These are phyloP conservation scores for Cephalopholis sonnerati DNA, from an alignment of 2,113 vertebrate genomes.

Conservation along the genomic window DNA sequence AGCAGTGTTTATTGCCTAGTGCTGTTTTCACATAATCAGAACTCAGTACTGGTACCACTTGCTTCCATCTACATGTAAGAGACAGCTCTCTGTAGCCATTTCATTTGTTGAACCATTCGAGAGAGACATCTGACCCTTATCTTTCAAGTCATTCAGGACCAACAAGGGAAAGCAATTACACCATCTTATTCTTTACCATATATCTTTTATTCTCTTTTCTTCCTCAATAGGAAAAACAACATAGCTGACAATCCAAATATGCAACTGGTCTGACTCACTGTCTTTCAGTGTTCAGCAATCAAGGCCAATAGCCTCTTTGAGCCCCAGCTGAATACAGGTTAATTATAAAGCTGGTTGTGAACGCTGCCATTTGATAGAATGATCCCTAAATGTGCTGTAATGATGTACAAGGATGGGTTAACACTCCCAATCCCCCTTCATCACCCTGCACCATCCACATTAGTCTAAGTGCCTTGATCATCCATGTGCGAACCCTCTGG, in stretches of 20 bases:
- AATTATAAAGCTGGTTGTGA: constrained; percentile 27
- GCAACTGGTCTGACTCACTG: neutral
- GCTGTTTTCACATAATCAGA: neutral
- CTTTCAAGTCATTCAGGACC: neutral
- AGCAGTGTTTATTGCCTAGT: neutral
- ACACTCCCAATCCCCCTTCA: constrained; percentile 51
- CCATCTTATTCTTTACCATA: neutral
- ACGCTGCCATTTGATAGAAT: constrained; percentile 53
- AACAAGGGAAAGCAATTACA: constrained; percentile 2
- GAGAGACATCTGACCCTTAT: neutral
- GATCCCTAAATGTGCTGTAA: constrained; percentile 56
- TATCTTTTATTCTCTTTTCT: neutral
- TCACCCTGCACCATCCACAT: constrained; percentile 64
- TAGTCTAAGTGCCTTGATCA: constrained; percentile 82
- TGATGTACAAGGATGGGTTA: constrained; percentile 67
- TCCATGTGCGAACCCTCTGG: constrained; percentile 77
- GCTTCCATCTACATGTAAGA: neutral
- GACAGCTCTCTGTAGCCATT: neutral
- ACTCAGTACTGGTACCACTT: neutral
- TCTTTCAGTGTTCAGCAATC: constrained; percentile 11
- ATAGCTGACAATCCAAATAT: neutral
- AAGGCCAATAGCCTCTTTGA: constrained; percentile 3
- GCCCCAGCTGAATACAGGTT: constrained; percentile 20
- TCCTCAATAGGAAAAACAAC: neutral
- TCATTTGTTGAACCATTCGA: neutral